Conservation (phyloP, 2,888 invertebrate species). For the Schrankia costaestrigalis region DNA sequence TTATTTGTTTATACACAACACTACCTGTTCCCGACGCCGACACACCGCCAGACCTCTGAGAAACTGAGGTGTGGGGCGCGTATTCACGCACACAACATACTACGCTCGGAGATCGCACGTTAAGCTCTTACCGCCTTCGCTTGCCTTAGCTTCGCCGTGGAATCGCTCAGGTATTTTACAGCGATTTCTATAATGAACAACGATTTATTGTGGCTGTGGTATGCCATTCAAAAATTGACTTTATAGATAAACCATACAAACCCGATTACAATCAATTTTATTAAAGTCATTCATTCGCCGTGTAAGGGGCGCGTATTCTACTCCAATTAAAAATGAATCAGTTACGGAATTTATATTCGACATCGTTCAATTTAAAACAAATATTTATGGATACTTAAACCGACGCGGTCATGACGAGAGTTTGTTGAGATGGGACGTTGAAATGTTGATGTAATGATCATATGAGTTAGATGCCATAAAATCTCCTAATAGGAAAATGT, state of each 20-base stretch:
- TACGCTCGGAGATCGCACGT: slow-evolving; percentile 29
- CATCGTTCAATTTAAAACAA: slow-evolving; percentile 41
- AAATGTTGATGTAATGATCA: slow-evolving; percentile 49
- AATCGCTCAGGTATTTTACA: slow-evolving; percentile 72
- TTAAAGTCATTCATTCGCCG: slow-evolving; percentile 52
- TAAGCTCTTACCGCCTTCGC: slow-evolving; percentile 31
- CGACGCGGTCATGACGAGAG: slow-evolving; percentile 14
- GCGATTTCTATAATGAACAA: slow-evolving; percentile 75
- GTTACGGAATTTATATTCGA: slow-evolving; percentile 53
- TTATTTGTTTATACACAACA: slow-evolving; percentile 80
- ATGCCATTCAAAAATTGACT: slow-evolving; percentile 62
- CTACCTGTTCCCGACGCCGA: slow-evolving; percentile 64
- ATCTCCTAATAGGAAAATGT: slow-evolving; percentile 59
- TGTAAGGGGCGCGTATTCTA: slow-evolving; percentile 41
- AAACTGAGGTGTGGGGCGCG: slow-evolving; percentile 35
- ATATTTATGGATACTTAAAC: slow-evolving; percentile 45
- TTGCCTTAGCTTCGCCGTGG: slow-evolving; percentile 51
- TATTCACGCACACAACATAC: slow-evolving; percentile 31
- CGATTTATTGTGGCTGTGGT: slow-evolving; percentile 68
- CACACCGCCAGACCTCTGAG: slow-evolving; percentile 25
- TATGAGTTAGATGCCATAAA: slow-evolving; percentile 39
- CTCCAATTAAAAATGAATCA: slow-evolving; percentile 59
- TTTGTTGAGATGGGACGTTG: slow-evolving; percentile 33
- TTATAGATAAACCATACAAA: slow-evolving; percentile 62
- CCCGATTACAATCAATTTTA: slow-evolving; percentile 62